Conservation (phyloP, 1,140 invertebrate species). For the Pseudomyrmex concolor region DNA sequence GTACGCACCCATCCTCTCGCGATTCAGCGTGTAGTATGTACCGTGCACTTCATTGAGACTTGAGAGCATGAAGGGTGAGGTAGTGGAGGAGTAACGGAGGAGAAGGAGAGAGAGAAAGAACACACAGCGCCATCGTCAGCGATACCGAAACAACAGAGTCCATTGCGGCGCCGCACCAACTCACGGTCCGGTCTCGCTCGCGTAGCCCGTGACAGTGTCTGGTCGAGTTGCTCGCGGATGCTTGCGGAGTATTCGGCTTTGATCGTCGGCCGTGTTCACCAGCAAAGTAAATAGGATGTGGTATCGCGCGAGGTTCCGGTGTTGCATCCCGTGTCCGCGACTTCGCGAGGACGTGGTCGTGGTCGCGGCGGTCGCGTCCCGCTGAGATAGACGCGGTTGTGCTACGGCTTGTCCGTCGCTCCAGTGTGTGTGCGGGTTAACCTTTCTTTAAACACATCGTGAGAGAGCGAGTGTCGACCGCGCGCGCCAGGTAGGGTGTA, state of each 20-base stretch:
- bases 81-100: too few species aligned
- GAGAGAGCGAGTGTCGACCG: slow-evolving; percentile 30
- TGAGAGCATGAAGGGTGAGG: too few species aligned
- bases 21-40: too few species aligned
- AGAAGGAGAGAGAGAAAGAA: too few species aligned
- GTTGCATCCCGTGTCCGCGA: slow-evolving; percentile 71
- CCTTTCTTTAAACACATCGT: slow-evolving; percentile 15
- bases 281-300: slow-evolving; percentile 72
- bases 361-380: slow-evolving; percentile 48
- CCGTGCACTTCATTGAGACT: too few species aligned
- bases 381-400: slow-evolving; percentile 63
- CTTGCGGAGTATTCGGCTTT: not conserved
- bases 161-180: too few species aligned
- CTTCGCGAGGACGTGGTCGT: slow-evolving; percentile 64
- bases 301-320: slow-evolving; percentile 73
- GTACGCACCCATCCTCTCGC: too few species aligned
- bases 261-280: slow-evolving; percentile 24
- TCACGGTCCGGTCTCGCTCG: too few species aligned
- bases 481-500: slow-evolving; percentile 52
- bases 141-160: too few species aligned
- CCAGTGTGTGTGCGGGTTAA: slow-evolving; percentile 65
- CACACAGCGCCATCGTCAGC: too few species aligned
- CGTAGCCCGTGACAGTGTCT: too few species aligned
- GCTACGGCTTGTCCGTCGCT: slow-evolving; percentile 27
- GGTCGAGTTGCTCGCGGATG: too few species aligned